Evolutionary conservation across 2,113 vertebrate genomes (phyloP), one percentile per base, ranked within the genome.

Genomic region (Neodon shergylaensis): DNA sequence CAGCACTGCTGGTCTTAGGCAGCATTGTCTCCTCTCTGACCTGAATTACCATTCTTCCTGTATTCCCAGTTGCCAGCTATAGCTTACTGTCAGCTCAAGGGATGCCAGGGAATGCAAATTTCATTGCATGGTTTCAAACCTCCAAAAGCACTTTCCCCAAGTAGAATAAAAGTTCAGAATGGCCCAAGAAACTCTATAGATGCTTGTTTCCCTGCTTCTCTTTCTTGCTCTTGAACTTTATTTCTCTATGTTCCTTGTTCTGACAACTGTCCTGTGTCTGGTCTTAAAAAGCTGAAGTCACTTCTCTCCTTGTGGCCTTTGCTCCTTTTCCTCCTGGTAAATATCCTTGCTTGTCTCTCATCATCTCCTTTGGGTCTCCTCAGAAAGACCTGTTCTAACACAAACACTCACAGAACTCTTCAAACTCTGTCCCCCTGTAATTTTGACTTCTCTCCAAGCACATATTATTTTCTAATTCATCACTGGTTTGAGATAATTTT

Each of bases 61-160:
- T n/a, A 44, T 66, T 11, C 47, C 65, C 28, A 14, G 0, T 0
- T 8, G 39, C 33, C 11, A 39, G 14, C 7, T n/a, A 49, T 3
- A 63, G n/a, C 49, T 65, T 65, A 65, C 63, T 61, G 52, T 93
- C 22, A 85, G 17, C 63, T 54, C 21, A 82, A 54, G 22, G 52
- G 3, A 11, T 70, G 65, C 84, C 73, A n/a, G 24, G 24, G 33
- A 61, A 49, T 78, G 11, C 16, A 72, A 79, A 11, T 42, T 44
- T 8, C 39, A 28, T 70, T 14, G 28, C n/a, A 36, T 68, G 3
- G 21, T 63, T 39, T 31, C 70, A 4, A 12, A 24, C 36, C 31
- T 33, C 52, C 44, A 47, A 2, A 47, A 47, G 7, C 68, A 44
- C 19, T 63, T 24, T 31, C 36, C 14, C 76, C 5, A 0, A 1